phyloP scores from a whole-genome alignment of 2,888 invertebrate species.

The Belgica antarctica region DNA sequence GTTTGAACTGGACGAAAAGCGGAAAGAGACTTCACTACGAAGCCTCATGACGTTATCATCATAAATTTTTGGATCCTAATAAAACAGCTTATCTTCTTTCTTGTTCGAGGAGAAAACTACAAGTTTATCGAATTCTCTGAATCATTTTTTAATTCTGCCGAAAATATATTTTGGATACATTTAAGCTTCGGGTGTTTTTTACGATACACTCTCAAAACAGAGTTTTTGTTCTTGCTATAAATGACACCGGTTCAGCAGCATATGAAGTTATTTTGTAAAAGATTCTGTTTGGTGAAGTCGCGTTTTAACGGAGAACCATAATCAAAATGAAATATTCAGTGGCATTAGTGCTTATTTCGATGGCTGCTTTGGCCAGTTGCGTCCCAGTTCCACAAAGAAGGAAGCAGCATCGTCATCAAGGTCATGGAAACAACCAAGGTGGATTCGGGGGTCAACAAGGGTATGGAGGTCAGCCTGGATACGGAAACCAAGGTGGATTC shows the following conservation, averaged over 20 bases:
- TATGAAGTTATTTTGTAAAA: not conserved
- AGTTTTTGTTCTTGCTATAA: conserved; percentile 2
- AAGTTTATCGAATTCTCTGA: too few relatives aligned
- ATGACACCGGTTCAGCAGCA: not conserved
- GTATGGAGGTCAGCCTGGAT: not conserved
- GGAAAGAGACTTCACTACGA: too few relatives aligned
- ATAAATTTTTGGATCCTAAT: too few relatives aligned
- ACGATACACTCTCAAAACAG: too few relatives aligned
- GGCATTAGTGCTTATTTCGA: not conserved
- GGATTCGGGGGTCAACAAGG: not conserved
- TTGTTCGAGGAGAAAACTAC: too few relatives aligned
- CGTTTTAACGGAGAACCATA: not conserved
- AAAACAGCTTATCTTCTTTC: too few relatives aligned
- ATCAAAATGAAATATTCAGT: not conserved
- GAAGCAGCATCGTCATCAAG: not conserved
- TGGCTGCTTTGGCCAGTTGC: not conserved
- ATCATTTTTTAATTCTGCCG: too few relatives aligned
- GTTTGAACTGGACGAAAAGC: too few relatives aligned
- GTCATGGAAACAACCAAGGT: not conserved
- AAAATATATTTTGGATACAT: too few relatives aligned
- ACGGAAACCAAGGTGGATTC: not conserved
- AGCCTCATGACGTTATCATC: too few relatives aligned
- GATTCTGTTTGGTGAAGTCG: conserved; percentile 5
- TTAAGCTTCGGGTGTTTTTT: too few relatives aligned
- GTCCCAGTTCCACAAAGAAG: not conserved